Base-by-base conservation (phyloP, 2,888 invertebrate genomes). In the Aricia artaxerxes region DNA sequence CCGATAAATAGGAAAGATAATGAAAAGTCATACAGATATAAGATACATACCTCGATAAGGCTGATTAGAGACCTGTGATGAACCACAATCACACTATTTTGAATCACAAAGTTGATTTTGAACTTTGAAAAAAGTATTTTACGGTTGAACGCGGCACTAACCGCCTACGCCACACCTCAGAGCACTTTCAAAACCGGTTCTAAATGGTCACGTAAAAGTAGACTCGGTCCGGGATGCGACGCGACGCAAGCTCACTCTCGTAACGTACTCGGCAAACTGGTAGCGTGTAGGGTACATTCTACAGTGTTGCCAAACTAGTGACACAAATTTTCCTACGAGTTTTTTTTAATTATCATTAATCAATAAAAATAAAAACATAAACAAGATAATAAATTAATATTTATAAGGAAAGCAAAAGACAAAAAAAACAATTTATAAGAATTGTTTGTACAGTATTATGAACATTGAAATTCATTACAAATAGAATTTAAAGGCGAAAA, bases 101-200 rank as follows among this genome's bases (percentile, higher is more conserved):
- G 64, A 78, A 81, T 53, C 80, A 83, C 83, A 81, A 85, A 86
- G 85, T 85, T 85, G 83, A 80, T 85, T 85, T 85, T 85, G 81
- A 84, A 84, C 85, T 87, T 87, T 88, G 87, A 87, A 83, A 84
- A 85, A 82, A 85, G 85, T 85, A 83, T 88, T 90, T 89, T 86
- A 89, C 88, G 89, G 88, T 90, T 88, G 89, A 90, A 88, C 87
- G 90, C 90, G 86, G 88, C 89, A 90, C 88, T 88, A 85, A 82
- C 86, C 88, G 88, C 89, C 90, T 88, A 89, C 91, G 91, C 91
- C 92, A 90, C 92, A 92, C 93, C 92, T 92, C 87, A 81, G 84
- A 85, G 86, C 90, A 93, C 93, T 93, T 93, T 92, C 91, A 86
- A 92, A 92, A 91, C 93, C 92, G 93, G 92, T 92, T 88, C 84